Conservation (phyloP, 1,140 invertebrate species). For the Musca domestica region DNA sequence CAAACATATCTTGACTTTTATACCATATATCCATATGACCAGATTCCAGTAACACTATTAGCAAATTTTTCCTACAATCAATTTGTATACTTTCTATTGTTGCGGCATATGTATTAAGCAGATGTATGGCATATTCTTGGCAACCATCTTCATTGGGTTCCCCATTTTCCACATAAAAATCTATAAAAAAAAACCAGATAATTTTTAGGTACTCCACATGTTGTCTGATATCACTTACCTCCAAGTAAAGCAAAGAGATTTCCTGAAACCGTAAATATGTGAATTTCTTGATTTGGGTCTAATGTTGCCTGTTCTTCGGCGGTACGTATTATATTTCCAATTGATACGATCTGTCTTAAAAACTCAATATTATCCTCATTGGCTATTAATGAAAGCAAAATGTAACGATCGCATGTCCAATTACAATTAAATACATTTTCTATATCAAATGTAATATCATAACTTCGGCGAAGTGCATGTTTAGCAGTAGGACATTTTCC, state of each 20-base stretch:
- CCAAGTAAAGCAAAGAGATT: conserved; percentile 21
- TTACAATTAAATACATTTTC: conserved; percentile 41
- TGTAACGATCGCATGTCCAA: conserved; percentile 38
- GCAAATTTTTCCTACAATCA: conserved; percentile 32
- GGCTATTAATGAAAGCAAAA: conserved; percentile 31
- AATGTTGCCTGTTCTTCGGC: conserved; percentile 23
- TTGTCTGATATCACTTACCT: conserved; percentile 18
- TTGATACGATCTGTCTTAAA: conserved; percentile 30
- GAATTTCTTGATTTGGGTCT: conserved; percentile 26
- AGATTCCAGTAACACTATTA: conserved; percentile 36
- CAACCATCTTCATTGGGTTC: background rate
- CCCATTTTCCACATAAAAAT: conserved; percentile 4
- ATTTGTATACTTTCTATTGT: conserved; percentile 35
- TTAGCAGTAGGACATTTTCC: conserved; percentile 24
- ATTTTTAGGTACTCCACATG: background rate
- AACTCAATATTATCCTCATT: conserved; percentile 33
- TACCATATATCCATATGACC: conserved; percentile 49
- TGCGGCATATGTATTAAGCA: conserved; percentile 36
- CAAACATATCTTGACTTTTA: conserved; percentile 31
- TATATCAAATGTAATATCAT: conserved; percentile 44
- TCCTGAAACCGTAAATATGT: conserved; percentile 27
- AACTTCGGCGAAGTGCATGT: conserved; percentile 33
- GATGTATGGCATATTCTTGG: conserved; percentile 34
- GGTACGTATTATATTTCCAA: background rate
- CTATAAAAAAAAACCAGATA: conserved; percentile 32